Evolutionary conservation across 2,888 invertebrate genomes (phyloP).

Genomic region (Drosophila robusta): DNA sequence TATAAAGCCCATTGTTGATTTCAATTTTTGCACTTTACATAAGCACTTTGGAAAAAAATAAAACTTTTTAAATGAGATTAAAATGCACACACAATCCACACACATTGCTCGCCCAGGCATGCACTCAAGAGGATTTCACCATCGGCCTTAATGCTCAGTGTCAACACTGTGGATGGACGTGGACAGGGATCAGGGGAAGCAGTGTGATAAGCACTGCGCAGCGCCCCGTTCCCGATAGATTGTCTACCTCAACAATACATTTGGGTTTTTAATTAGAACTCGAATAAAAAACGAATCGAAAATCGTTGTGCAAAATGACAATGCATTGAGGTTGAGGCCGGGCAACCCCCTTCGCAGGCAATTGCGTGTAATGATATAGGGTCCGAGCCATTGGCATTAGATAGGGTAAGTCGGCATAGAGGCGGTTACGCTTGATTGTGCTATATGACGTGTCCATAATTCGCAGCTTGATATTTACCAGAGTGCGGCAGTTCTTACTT

Average conservation of each 20-base stretch:
- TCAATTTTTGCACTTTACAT: conserved; percentile 68
- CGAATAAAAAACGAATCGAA: conserved; percentile 57
- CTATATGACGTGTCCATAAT: conserved; percentile 76
- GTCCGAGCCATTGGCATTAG: conserved; percentile 29
- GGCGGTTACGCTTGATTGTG: conserved; percentile 81
- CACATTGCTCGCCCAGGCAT: conserved; percentile 63
- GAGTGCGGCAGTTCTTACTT: conserved; percentile 22
- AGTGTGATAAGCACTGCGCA: conserved; percentile 77
- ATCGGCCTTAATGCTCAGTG: conserved; percentile 72
- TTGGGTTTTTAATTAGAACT: conserved; percentile 77
- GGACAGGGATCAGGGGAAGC: conserved; percentile 35
- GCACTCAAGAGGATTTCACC: conserved; percentile 77
- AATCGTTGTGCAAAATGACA: conserved; percentile 56
- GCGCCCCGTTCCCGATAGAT: conserved; percentile 28
- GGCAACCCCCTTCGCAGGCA: conserved; percentile 62
- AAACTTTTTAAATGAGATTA: conserved; percentile 78
- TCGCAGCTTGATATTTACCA: conserved; percentile 44
- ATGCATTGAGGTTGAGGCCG: conserved; percentile 28
- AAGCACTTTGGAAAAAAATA: conserved; percentile 40
- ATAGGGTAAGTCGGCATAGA: conserved; percentile 52
- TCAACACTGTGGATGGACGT: conserved; percentile 63
- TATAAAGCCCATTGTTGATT: conserved; percentile 58
- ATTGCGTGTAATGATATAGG: conserved; percentile 77
- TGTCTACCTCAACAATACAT: conserved; percentile 68
- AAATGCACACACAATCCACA: conserved; percentile 54